phyloP scores from a whole-genome alignment of 1,140 invertebrate species.

The Capitella teleta region DNA sequence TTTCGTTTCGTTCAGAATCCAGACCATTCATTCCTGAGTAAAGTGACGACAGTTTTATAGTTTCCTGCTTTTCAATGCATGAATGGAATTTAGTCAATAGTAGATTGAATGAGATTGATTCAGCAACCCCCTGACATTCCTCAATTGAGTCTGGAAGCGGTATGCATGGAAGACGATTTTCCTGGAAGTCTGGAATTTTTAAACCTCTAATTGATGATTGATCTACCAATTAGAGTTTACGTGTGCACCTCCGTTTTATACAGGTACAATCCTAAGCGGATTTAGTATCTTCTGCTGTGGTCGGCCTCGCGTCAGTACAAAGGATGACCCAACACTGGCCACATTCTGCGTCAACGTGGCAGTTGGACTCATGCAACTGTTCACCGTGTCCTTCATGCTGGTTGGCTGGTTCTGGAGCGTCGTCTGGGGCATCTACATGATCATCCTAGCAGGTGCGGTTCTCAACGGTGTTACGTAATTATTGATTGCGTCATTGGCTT shows the following conservation, averaged over 20 bases:
- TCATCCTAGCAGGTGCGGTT: conserved; percentile 40
- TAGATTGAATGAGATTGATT: background rate
- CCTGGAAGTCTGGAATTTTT: background rate
- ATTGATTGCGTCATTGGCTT: too few relatives aligned
- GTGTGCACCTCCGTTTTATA: conserved; percentile 6
- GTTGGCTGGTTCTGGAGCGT: conserved; percentile 97
- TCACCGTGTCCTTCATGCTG: conserved; percentile 85
- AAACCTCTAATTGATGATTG: background rate
- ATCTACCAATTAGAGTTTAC: background rate
- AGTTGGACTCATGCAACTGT: conserved; percentile 73
- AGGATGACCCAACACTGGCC: conserved; percentile 23
- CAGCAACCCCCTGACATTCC: background rate
- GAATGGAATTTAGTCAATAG: background rate
- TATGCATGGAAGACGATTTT: background rate
- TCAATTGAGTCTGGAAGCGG: background rate
- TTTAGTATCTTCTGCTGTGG: conserved; percentile 77
- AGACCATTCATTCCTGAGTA: background rate
- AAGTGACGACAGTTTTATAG: background rate
- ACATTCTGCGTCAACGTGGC: conserved; percentile 61
- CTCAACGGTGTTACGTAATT: too few relatives aligned
- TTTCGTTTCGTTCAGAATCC: background rate
- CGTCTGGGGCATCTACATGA: conserved; percentile 87
- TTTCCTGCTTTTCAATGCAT: background rate
- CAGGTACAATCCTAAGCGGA: conserved; percentile 78
- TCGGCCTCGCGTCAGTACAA: conserved; percentile 62